phyloP scores from a whole-genome alignment of 2,113 vertebrate species.

The Chaetorhynchus papuensis region DNA sequence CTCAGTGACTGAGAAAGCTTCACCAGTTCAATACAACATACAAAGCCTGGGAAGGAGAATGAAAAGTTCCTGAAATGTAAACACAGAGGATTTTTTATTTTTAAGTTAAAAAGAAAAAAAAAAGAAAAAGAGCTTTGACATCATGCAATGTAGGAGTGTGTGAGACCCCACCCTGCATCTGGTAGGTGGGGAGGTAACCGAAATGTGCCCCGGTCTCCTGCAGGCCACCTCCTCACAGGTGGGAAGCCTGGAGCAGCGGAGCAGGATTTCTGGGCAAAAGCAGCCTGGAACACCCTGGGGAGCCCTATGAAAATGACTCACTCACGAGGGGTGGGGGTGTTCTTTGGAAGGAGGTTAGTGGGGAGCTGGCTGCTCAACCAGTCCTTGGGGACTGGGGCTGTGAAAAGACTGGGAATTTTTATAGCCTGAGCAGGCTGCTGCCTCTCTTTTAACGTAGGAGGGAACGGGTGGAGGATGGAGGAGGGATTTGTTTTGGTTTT shows the following conservation, averaged over 20 bases:
- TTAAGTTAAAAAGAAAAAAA: neutral
- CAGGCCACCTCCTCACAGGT: neutral
- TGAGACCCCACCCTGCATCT: slow-evolving; percentile 51
- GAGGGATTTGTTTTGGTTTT: slow-evolving; percentile 35
- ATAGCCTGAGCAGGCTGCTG: slow-evolving; percentile 6
- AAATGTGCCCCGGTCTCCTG: neutral
- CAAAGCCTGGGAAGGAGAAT: neutral
- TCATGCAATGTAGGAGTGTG: neutral
- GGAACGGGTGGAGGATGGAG: neutral
- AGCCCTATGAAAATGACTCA: slow-evolving; percentile 3
- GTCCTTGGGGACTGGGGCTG: neutral
- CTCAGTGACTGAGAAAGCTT: neutral
- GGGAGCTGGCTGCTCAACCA: neutral
- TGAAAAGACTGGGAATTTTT: slow-evolving; percentile 11
- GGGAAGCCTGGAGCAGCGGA: neutral
- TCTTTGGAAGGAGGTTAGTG: neutral
- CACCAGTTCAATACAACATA: neutral
- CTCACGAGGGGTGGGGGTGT: neutral
- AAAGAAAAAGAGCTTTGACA: neutral
- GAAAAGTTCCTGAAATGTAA: neutral
- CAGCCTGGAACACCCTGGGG: neutral
- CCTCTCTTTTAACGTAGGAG: neutral
- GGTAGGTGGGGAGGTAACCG: neutral
- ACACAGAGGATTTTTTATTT: neutral
- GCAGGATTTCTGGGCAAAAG: neutral